Evolutionary conservation across 53 echinoderm and acorn worm genomes (phyloP), one percentile per base, ranked within the genome.

Genomic region (Echinometra lucunter): DNA sequence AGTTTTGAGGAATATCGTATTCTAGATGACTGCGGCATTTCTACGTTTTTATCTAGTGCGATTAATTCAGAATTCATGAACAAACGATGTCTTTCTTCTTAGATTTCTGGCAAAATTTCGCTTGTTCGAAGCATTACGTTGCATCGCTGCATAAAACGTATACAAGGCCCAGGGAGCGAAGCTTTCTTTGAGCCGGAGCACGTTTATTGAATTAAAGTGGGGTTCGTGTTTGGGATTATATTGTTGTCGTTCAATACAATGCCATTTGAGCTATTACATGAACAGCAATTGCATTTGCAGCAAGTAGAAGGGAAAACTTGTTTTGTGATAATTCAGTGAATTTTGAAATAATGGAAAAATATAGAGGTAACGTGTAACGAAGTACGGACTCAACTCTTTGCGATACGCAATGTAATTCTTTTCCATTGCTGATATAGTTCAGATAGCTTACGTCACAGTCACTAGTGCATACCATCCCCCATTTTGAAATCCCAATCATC

Each of bases 131-230:
- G 18, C 78, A 42, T 5, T 21, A 38, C 78, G 42, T 78, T 40
- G 42, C 19, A 6, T 78, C 21, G 42, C 40, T 78, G 78, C 19
- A 38, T 16, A 69, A 69, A 69, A 69, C 34, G 69, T 32, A 53
- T 53, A 78, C 78, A 7, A 78, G 35, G 21, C 78, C 19, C 38
- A 19, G 17, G 23, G 78, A 21, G 35, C 17, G 40, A 78, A 40
- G 7, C 78, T 18, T 18, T 16, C 78, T 38, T n/a, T 78, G 35
- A 21, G 78, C 5, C 23, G 1, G 78, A 42, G 40, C 42, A 78
- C 78, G 78, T 78, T 78, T 78, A 78, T 78, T 78, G 78, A 78
- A 78, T 78, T 78, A 78, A 78, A 40, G 78, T 19, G 1, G 78
- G 78, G 38, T 19, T 78, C 78, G 78, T 78, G 78, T 78, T 17